Evolutionary conservation across 1,140 invertebrate genomes (phyloP), one percentile per base, ranked within the genome.

Genomic region (Drosophila repletoides): DNA sequence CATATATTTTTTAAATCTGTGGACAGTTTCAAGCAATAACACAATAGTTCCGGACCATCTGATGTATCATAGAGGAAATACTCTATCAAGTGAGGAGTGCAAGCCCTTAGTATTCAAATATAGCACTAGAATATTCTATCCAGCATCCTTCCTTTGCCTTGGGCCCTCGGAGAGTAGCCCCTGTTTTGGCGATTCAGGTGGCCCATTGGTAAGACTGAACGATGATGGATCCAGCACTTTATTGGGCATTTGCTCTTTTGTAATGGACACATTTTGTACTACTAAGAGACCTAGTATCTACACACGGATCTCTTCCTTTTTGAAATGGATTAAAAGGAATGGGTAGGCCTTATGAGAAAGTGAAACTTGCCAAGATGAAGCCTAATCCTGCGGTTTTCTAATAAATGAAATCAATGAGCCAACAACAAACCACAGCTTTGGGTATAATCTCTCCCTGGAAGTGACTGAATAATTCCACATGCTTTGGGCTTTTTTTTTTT

Each of bases 251-350:
- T 2, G 28, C 1, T 51, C 64, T 9, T 29, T 17, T 19, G 15
- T 1, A 0, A 0, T 9, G 0, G 0, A 0, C 1, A 1, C 0
- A 0, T 0, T 5, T 1, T 55, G 21, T 12, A 0, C 1, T 0
- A 1, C 7, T 9, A 10, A 63, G 0, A 3, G 0, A 2, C 55
- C 63, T 5, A 0, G 0, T 1, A 0, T 46, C 1, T 63, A 29
- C 12, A 63, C 31, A 0, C 31, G 10, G 10, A 40, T 68, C 2
- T 38, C 48, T 3, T 55, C 24, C 0, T 66, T 3, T 29, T 10
- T 61, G 5, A 5, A 26, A 2, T 69, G 61, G 60, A 69, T 69
- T 21, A 36, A 21, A 3, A 6, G 21, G 0, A 14, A 51, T 0
- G 43, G 24, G 12, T 41, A 22, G 9, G 33, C n/a, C n/a, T n/a